These are phyloP conservation scores for Stenchaetothrips biformis DNA, from an alignment of 2,888 invertebrate species.

Conservation along the genomic window DNA sequence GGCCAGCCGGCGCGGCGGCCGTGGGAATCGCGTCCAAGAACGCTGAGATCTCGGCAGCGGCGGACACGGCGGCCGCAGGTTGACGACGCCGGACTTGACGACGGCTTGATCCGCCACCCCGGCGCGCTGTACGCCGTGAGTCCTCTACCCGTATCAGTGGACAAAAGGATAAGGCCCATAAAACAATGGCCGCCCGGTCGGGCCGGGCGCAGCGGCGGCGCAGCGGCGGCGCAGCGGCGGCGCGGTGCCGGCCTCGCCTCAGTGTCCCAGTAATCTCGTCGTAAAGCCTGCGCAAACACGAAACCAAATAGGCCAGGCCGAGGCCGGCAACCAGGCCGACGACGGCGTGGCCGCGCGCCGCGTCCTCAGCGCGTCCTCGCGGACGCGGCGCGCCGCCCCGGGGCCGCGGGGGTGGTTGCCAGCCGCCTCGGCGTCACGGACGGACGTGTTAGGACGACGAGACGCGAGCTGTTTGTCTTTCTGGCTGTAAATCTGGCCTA, in stretches of 20 bases:
- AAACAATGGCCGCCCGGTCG: background rate
- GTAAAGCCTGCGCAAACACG: constrained; percentile 7
- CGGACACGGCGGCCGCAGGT: too few relatives aligned
- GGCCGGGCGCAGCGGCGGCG: background rate
- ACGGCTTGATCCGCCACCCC: too few relatives aligned
- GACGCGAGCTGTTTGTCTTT: background rate
- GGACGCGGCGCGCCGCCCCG: background rate
- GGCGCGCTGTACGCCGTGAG: background rate
- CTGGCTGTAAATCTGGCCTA: constrained; percentile 5
- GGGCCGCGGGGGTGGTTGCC: too few relatives aligned
- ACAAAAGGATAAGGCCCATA: constrained; percentile 20
- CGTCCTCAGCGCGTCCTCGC: background rate
- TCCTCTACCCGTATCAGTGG: constrained; percentile 1
- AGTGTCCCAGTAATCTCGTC: constrained; percentile 12
- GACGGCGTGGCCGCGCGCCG: background rate
- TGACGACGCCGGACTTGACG: too few relatives aligned
- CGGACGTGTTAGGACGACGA: background rate
- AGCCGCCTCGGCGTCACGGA: background rate
- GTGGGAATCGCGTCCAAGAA: background rate
- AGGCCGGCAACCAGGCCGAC: background rate
- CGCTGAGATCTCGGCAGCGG: background rate
- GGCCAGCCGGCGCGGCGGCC: background rate
- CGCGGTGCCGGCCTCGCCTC: background rate
- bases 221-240: background rate
- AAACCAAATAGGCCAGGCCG: constrained; percentile 8